These are phyloP conservation scores for Argyrosomus regius DNA, from an alignment of 2,797 vertebrate genomes.

Conservation along the genomic window DNA sequence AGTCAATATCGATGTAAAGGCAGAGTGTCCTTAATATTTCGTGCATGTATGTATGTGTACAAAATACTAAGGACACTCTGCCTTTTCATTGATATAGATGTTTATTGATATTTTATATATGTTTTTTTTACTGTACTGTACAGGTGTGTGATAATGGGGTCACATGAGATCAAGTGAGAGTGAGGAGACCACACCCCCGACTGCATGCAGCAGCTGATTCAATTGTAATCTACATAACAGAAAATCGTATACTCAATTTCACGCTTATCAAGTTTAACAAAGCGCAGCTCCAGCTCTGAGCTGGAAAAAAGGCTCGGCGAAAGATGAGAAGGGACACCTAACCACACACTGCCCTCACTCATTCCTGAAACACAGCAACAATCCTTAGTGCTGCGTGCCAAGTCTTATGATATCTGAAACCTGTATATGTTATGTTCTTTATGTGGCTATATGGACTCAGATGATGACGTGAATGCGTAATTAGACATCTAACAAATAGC, in stretches of 20 bases:
- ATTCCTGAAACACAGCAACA: slow-evolving; percentile 18
- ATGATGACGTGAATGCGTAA: slow-evolving; percentile 7
- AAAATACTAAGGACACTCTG: no score
- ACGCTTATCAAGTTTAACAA: slow-evolving; percentile 44
- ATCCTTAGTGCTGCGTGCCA: neutral
- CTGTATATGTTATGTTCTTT: no score
- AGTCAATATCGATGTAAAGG: neutral
- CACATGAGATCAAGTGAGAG: slow-evolving; percentile 19
- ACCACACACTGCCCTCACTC: neutral
- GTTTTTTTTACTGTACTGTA: neutral
- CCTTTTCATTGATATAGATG: no score
- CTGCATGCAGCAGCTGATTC: slow-evolving; percentile 30
- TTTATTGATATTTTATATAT: no score
- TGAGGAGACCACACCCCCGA: neutral
- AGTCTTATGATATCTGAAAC: neutral
- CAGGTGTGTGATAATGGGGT: neutral
- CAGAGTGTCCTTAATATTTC: neutral
- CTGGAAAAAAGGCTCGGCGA: neutral
- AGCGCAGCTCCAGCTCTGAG: slow-evolving; percentile 1
- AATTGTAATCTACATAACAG: slow-evolving; percentile 36
- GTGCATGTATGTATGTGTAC: neutral
- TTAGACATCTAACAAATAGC: neutral
- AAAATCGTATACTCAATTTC: slow-evolving; percentile 58
- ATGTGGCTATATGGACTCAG: neutral
- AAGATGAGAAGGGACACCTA: slow-evolving; percentile 11